phyloP scores from a whole-genome alignment of 2,113 vertebrate genomes.

The Galbula dea region DNA sequence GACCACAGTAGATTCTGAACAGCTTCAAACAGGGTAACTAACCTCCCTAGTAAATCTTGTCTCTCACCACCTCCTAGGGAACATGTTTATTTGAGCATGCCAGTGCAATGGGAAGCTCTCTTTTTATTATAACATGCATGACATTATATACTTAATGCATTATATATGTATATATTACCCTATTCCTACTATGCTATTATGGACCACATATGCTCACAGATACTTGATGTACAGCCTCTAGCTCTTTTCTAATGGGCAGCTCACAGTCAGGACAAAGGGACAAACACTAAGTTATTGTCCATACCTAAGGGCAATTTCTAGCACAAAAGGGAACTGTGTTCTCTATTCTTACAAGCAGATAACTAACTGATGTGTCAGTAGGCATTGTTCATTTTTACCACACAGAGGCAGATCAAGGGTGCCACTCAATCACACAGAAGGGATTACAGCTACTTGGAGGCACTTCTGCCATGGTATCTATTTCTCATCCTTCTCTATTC shows the following conservation, averaged over 20 bases:
- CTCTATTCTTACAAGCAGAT: neutral
- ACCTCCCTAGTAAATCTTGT: neutral
- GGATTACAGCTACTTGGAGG: slow-evolving; percentile 3
- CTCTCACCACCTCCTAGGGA: neutral
- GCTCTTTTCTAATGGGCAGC: neutral
- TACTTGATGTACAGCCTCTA: neutral
- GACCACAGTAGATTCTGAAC: neutral
- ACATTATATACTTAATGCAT: neutral
- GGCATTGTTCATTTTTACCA: slow-evolving; percentile 27
- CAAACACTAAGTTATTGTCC: neutral
- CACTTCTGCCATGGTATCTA: neutral
- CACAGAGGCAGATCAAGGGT: slow-evolving; percentile 5
- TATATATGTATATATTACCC: neutral
- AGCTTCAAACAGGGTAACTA: neutral
- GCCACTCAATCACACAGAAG: neutral
- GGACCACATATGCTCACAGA: neutral
- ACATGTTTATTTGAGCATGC: neutral
- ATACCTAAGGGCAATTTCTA: slow-evolving; percentile 26
- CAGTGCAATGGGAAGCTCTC: neutral
- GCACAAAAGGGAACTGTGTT: neutral
- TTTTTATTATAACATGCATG: neutral
- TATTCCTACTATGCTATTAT: neutral
- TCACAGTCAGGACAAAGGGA: neutral
- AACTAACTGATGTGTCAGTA: neutral
- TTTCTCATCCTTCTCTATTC: neutral